Evolutionary conservation across 2,888 invertebrate species (phyloP).

Genomic region (Xestia c-nigrum): DNA sequence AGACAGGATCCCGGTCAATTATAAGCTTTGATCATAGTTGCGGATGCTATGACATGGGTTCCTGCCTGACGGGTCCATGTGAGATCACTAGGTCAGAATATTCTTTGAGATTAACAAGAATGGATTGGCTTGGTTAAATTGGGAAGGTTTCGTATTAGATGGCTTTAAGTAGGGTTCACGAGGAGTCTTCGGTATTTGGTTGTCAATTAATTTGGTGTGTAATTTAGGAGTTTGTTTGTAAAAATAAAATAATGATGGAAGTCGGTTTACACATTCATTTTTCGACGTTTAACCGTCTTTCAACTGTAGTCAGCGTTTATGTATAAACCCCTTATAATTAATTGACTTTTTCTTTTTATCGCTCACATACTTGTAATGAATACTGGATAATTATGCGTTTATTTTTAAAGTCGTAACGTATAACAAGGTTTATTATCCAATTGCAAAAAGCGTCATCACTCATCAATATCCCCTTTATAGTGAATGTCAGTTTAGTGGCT

Average conservation of each 20-base stretch:
- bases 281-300: neutral
- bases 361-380: neutral
- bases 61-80: slow-evolving; percentile 49
- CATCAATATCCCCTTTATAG: neutral
- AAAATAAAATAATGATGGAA: neutral
- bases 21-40: slow-evolving; percentile 73
- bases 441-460: too few species aligned
- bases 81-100: slow-evolving; percentile 59
- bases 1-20: slow-evolving; percentile 71
- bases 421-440: neutral
- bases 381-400: neutral
- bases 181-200: neutral
- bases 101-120: slow-evolving; percentile 54
- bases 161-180: neutral
- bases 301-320: neutral
- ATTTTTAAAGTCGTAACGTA: neutral
- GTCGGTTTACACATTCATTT: neutral
- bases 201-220: neutral
- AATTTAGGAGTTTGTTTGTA: neutral
- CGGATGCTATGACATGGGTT: slow-evolving; percentile 71
- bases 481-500: neutral
- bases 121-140: slow-evolving; percentile 38
- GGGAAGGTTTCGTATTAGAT: neutral
- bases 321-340: too few species aligned
- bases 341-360: too few species aligned